Evolutionary conservation across 2,888 invertebrate genomes (phyloP), one percentile per base, ranked within the genome.

Genomic region (Alviniconcha strummeri): DNA sequence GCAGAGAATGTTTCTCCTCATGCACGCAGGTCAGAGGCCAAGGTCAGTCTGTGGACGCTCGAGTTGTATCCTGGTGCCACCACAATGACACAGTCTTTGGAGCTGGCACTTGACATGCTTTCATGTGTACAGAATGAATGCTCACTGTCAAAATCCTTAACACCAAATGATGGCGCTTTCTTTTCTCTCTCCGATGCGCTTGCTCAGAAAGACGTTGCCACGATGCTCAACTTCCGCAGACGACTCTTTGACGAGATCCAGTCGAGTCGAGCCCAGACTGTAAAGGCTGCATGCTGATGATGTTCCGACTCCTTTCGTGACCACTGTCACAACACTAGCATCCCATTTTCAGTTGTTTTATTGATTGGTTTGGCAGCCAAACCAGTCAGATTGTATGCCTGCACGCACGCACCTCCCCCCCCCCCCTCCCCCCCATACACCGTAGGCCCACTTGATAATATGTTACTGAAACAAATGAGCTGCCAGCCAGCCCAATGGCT

Each of bases 151-250:
- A 7, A 6, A 8, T 6, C 67, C 1, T 17, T 69, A 19, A 36
- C 74, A 36, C 17, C 17, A 13, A 60, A 60, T 1, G 7, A 19
- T 0, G 56, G 5, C 5, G 64, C n/a, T 3, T 56, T 82, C 36
- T 82, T 82, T 64, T 82, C 77, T 36, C 60, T 82, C 17, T 67
- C 67, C 7, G 82, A 82, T 71, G 76, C 11, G 8, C 36, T 82
- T 7, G 82, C 69, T 5, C 71, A 56, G n/a, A 82, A 82, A 52
- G 82, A 82, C 36, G 56, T 82, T 17, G 36, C n/a, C 67, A 77
- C 82, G 54, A 82, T 82, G 82, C 82, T 82, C 13, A 77, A 77
- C 60, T 82, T 82, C 67, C 76, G 82, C 11, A 15, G 82, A 11
- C 67, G 56, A 19, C 76, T 82, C 9, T 82, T 82, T 69, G 67